A percentile compares a stretch with the other conserved stretches of the same genome.
Conservation (phyloP, 1,140 invertebrate species). For the Copidosoma floridanum region DNA sequence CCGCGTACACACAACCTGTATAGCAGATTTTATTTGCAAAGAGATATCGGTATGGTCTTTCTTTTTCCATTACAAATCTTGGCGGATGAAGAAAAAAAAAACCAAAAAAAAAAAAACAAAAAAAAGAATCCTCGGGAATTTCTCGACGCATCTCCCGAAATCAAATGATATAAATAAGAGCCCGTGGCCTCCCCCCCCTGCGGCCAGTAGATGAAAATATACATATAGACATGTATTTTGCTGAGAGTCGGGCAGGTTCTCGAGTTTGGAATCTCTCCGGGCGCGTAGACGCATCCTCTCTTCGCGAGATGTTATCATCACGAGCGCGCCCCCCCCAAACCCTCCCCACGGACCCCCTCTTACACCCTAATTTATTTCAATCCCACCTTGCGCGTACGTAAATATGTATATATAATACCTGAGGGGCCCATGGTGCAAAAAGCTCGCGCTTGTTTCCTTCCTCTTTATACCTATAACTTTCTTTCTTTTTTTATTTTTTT, state of each 20-base stretch:
- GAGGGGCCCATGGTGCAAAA: neutral
- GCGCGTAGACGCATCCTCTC: conserved; percentile 25
- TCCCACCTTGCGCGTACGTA: neutral
- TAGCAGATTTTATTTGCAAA: too few species aligned
- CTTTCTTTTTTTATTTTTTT: too few species aligned
- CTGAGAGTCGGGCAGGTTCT: conserved; percentile 36
- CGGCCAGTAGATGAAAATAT: conserved; percentile 21
- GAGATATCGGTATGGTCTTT: neutral
- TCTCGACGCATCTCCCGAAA: too few species aligned
- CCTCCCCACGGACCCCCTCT: neutral
- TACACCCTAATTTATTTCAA: conserved; percentile 26
- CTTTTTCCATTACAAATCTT: too few species aligned
- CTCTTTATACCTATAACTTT: neutral
- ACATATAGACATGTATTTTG: conserved; percentile 35
- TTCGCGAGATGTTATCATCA: conserved; percentile 38
- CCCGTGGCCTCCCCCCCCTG: too few species aligned
- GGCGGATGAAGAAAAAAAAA: too few species aligned
- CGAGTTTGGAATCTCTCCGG: conserved; percentile 34
- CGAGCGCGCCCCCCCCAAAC: conserved; percentile 14
- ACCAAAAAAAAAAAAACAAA: too few species aligned
- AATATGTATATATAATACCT: too few species aligned
- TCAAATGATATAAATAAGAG: too few species aligned
- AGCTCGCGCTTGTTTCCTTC: neutral
- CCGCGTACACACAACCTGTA: neutral
- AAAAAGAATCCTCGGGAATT: too few species aligned